Evolutionary conservation across 2,888 invertebrate genomes (phyloP).

Genomic region (Strigamia maritima): DNA sequence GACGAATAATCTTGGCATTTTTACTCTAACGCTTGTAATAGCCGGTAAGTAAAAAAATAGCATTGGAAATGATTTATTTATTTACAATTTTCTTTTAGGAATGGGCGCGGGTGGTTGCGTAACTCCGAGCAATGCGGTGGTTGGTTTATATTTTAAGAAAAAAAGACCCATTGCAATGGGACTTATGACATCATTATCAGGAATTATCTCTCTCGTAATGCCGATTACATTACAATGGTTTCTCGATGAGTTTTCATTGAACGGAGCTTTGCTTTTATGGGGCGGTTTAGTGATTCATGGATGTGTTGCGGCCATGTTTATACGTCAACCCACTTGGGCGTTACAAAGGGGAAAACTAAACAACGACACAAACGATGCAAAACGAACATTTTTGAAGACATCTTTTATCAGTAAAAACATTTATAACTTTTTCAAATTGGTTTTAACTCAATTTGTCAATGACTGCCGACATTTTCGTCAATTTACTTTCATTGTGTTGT

Average conservation of each 20-base stretch:
- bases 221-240: neutral
- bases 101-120: neutral
- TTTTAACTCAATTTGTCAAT: neutral
- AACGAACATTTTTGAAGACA: neutral
- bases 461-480: neutral
- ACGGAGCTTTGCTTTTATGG: neutral
- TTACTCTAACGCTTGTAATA: neutral
- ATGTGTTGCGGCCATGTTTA: neutral
- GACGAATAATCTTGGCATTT: neutral
- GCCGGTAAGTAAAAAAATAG: neutral
- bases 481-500: neutral
- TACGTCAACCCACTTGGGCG: neutral
- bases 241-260: neutral
- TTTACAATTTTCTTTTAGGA: neutral
- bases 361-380: neutral
- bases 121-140: neutral
- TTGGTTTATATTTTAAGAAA: neutral
- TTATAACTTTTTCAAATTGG: neutral
- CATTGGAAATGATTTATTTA: neutral
- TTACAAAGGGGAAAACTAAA: neutral
- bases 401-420: neutral
- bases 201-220: neutral
- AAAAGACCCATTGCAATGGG: neutral
- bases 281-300: neutral
- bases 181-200: neutral